Conservation (phyloP, 2,113 vertebrate genomes). For the Microcebus ravelobensis region DNA sequence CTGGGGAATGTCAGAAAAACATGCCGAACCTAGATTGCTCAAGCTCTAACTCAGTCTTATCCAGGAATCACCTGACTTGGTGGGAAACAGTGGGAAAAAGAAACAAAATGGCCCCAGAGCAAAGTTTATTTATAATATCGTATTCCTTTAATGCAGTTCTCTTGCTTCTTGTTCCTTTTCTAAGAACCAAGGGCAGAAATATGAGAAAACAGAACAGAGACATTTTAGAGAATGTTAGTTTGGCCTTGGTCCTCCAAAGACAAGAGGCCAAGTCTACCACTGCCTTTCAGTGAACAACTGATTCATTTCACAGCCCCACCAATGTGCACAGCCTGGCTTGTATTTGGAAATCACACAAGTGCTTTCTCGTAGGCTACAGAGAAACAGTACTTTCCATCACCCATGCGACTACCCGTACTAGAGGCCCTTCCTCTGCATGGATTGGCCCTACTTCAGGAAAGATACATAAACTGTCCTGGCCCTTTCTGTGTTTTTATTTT, state of each 20-base stretch:
- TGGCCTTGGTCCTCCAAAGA: neutral
- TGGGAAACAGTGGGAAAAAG: neutral
- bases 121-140: neutral
- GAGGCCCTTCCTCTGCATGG: neutral
- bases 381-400: neutral
- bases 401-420: neutral
- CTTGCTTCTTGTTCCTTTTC: neutral
- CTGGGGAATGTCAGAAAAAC: neutral
- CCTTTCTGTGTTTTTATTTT: neutral
- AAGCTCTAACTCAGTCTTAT: neutral
- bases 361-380: neutral
- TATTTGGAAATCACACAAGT: too few relatives aligned
- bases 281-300: neutral
- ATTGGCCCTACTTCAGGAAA: neutral
- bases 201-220: neutral
- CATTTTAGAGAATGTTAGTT: neutral
- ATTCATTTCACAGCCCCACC: neutral
- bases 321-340: neutral
- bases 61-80: neutral
- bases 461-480: too few relatives aligned
- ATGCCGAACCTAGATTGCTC: neutral
- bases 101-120: neutral
- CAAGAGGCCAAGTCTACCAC: neutral
- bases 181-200: neutral
- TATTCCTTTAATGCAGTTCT: neutral